Conservation (phyloP, 2,888 invertebrate genomes). For the Torymus texanus region DNA sequence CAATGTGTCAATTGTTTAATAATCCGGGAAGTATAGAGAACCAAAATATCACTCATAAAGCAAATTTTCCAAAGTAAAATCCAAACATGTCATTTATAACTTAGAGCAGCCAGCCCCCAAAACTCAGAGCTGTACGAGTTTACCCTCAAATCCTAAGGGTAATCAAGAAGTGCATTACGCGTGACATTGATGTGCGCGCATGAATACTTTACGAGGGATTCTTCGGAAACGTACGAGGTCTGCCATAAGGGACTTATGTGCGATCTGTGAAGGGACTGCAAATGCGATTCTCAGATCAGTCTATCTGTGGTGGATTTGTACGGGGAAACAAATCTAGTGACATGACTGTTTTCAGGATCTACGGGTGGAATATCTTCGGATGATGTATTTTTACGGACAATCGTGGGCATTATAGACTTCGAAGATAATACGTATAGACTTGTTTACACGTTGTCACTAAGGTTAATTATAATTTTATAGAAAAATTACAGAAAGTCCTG, state of each 20-base stretch:
- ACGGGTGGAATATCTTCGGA: no score
- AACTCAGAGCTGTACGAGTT: slow-evolving; percentile 8
- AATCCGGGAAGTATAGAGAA: neutral
- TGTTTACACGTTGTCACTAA: no score
- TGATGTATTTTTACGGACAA: neutral
- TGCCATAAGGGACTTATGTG: neutral
- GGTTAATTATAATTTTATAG: no score
- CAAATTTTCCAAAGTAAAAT: no score
- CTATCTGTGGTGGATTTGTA: neutral
- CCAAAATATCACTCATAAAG: no score
- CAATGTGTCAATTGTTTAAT: no score
- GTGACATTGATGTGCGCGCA: slow-evolving; percentile 1
- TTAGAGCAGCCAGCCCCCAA: neutral
- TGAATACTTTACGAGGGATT: neutral
- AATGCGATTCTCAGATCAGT: neutral
- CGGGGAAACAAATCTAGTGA: no score
- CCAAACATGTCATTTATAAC: no score
- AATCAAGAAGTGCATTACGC: slow-evolving; percentile 2
- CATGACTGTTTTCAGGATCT: no score
- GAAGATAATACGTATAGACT: no score
- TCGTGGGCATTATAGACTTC: neutral
- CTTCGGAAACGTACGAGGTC: neutral
- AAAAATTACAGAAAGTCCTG: no score
- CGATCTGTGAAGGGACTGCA: neutral
- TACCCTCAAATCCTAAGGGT: slow-evolving; percentile 10